Evolutionary conservation across 2,888 invertebrate species (phyloP).

Genomic region (Quadroppia sp.): DNA sequence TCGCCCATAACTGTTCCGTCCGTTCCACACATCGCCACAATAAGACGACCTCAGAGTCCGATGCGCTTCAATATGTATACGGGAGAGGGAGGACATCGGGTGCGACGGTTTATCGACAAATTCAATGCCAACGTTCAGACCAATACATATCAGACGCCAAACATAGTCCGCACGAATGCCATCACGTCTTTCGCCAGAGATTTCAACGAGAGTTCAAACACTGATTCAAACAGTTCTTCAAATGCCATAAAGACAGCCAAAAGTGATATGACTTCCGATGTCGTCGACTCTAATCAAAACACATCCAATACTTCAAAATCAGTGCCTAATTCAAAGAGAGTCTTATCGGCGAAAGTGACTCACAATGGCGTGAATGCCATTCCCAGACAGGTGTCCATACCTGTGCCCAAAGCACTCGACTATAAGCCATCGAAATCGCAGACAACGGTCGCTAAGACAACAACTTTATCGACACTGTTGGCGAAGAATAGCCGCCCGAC

Average conservation of each 20-base stretch:
- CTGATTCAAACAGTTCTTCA: not conserved
- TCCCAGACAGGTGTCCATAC: not conserved
- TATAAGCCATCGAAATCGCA: not conserved
- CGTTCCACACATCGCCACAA: slow-evolving; percentile 20
- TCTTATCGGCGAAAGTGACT: not conserved
- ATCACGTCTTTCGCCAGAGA: slow-evolving; percentile 30
- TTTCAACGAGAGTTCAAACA: not conserved
- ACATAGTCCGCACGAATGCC: slow-evolving; percentile 29
- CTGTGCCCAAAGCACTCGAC: not conserved
- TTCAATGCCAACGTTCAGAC: not conserved
- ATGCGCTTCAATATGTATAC: slow-evolving; percentile 33
- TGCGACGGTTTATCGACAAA: slow-evolving; percentile 16
- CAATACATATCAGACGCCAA: slow-evolving; percentile 17
- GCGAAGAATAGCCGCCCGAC: slow-evolving; percentile 29
- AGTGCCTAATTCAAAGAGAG: slow-evolving; percentile 15
- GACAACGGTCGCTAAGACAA: not conserved
- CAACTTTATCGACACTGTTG: not conserved
- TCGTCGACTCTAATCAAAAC: not conserved
- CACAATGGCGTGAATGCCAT: not conserved
- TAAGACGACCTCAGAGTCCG: slow-evolving; percentile 12
- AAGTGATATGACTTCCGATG: slow-evolving; percentile 8
- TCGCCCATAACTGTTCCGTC: not conserved
- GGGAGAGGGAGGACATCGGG: slow-evolving; percentile 21
- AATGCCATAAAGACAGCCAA: slow-evolving; percentile 16
- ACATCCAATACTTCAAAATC: not conserved